Evolutionary conservation across 2,888 invertebrate species (phyloP).

Genomic region (Pelosia muscerda): DNA sequence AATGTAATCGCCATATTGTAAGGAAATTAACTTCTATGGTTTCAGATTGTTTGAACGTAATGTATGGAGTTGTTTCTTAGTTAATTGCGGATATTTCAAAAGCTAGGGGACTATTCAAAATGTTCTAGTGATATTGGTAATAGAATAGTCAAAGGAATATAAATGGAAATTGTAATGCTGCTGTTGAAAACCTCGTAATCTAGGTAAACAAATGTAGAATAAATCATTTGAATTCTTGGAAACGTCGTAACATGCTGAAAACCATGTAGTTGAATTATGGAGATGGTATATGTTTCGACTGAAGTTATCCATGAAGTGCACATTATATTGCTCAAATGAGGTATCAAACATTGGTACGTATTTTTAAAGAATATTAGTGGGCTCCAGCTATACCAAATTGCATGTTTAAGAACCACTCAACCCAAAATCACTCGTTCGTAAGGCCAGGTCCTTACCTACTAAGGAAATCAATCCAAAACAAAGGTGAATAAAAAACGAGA

Average conservation of each 20-base stretch:
- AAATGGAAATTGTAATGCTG: not conserved
- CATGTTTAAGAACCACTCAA: too few relatives aligned
- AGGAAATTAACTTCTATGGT: slow-evolving; percentile 15
- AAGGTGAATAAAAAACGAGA: not conserved
- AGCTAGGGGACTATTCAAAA: slow-evolving; percentile 8
- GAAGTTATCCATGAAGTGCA: too few relatives aligned
- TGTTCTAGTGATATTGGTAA: not conserved
- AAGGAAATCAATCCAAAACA: too few relatives aligned
- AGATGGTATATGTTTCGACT: too few relatives aligned
- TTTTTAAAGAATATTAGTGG: too few relatives aligned
- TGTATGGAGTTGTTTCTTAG: slow-evolving; percentile 1
- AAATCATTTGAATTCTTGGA: not conserved
- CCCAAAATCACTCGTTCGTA: too few relatives aligned
- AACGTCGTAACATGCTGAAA: not conserved
- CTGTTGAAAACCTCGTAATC: not conserved
- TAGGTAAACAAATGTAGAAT: not conserved
- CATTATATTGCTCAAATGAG: too few relatives aligned
- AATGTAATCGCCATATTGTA: slow-evolving; percentile 27
- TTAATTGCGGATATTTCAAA: slow-evolving; percentile 9
- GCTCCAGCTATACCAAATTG: too few relatives aligned
- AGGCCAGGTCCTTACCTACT: too few relatives aligned
- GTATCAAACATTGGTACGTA: too few relatives aligned
- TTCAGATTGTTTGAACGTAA: slow-evolving; percentile 11
- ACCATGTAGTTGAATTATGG: not conserved
- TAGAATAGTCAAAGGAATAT: not conserved